Percentiles rank a stretch among this genome's conserved stretches.
phyloP scores from a whole-genome alignment of 2,113 vertebrate species.

The Petrocephalus zakoni region DNA sequence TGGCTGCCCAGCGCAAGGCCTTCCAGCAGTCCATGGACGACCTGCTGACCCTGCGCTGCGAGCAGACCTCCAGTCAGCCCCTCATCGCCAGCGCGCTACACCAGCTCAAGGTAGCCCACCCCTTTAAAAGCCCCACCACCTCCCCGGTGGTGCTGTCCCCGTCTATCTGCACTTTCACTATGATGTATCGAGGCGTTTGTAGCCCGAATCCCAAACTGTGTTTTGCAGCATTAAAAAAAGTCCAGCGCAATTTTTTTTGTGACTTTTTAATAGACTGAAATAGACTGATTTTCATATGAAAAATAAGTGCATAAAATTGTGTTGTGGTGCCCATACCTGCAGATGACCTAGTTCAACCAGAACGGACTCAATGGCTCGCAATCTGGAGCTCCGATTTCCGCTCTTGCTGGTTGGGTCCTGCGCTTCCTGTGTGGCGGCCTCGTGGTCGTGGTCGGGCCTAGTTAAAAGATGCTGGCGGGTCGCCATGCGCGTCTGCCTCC shows the following conservation, averaged over 20 bases:
- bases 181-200: background rate
- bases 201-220: background rate
- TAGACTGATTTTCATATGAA: background rate
- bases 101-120: slow-evolving; percentile 78
- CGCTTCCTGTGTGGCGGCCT: slow-evolving; percentile 7
- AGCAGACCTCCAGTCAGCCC: slow-evolving; percentile 94
- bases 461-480: background rate
- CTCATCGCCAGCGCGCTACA: slow-evolving; percentile 85
- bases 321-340: background rate
- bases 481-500: background rate
- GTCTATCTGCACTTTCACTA: background rate
- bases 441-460: background rate
- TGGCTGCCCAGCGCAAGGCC: slow-evolving; percentile 80
- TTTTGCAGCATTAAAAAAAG: background rate
- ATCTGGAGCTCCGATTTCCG: slow-evolving; percentile 3
- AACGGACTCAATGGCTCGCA: background rate
- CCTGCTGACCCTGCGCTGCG: slow-evolving; percentile 74
- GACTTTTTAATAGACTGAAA: background rate
- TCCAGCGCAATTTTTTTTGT: background rate
- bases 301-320: background rate
- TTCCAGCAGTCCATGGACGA: slow-evolving; percentile 88
- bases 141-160: background rate
- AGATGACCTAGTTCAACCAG: background rate
- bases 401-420: background rate
- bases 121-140: background rate